Evolutionary conservation across 2,113 vertebrate species (phyloP).

Genomic region (Amblyopsis rosae): DNA sequence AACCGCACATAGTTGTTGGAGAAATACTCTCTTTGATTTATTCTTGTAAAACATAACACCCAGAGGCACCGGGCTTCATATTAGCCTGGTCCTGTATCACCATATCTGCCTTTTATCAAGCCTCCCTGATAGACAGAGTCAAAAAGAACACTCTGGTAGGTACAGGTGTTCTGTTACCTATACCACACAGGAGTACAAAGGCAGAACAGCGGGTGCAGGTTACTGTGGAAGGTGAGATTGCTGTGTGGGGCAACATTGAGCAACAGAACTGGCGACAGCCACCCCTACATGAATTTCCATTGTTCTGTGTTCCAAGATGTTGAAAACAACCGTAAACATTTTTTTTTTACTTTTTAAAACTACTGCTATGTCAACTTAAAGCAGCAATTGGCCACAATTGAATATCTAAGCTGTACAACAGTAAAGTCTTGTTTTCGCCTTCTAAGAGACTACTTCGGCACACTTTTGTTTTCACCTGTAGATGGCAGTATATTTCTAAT

Average conservation of each 20-base stretch:
- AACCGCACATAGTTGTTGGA: background rate
- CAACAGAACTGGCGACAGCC: constrained; percentile 42
- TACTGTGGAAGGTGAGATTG: constrained; percentile 67
- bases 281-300: constrained; percentile 32
- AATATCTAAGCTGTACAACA: no score
- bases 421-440: no score
- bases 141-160: constrained; percentile 35
- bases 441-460: no score
- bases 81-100: background rate
- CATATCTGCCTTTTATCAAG: constrained; percentile 1
- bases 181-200: constrained; percentile 51
- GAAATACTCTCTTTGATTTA: background rate
- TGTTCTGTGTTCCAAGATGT: constrained; percentile 12
- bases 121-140: constrained; percentile 34
- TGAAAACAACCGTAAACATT: constrained; percentile 32
- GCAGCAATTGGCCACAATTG: no score
- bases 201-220: constrained; percentile 53
- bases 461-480: constrained; percentile 32
- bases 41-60: background rate
- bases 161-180: constrained; percentile 60
- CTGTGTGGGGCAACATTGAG: constrained; percentile 43
- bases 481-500: constrained; percentile 34
- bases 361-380: no score
- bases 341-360: no score
- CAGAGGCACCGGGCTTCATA: background rate